A percentile compares a stretch with the other conserved stretches of the same genome.
These are phyloP conservation scores for Leucoraja ocellata DNA, from an alignment of 2,797 vertebrate genomes.

Conservation along the genomic window DNA sequence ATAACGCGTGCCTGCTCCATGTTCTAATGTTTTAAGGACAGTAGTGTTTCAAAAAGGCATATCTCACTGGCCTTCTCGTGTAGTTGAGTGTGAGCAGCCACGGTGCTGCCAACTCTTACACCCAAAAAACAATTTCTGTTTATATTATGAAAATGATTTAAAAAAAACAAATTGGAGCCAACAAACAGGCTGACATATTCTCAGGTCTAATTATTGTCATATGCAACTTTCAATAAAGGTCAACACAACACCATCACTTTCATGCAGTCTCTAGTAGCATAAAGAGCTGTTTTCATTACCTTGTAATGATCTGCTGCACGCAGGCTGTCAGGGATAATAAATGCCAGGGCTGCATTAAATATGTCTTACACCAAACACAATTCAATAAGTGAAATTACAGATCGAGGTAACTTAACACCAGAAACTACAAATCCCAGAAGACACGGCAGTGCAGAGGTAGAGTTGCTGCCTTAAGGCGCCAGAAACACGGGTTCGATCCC, in stretches of 20 bases:
- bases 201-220: neutral
- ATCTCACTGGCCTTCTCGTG: too few species aligned
- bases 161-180: neutral
- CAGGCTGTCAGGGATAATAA: slow-evolving; percentile 19
- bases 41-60: too few species aligned
- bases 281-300: neutral
- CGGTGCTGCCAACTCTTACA: too few species aligned
- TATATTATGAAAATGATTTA: too few species aligned
- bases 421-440: neutral
- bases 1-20: too few species aligned
- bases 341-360: slow-evolving; percentile 30
- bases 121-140: too few species aligned
- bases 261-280: slow-evolving; percentile 6
- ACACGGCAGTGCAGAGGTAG: too few species aligned
- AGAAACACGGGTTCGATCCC: too few species aligned
- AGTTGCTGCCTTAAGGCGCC: too few species aligned
- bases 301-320: neutral
- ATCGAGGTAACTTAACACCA: neutral
- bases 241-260: slow-evolving; percentile 1
- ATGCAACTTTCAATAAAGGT: slow-evolving; percentile 33
- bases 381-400: slow-evolving; percentile 6
- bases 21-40: too few species aligned
- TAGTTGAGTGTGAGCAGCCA: too few species aligned
- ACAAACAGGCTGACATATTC: slow-evolving; percentile 21
- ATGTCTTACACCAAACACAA: neutral